Evolutionary conservation across 2,797 vertebrate genomes (phyloP).

Genomic region (Onychomys torridus): DNA sequence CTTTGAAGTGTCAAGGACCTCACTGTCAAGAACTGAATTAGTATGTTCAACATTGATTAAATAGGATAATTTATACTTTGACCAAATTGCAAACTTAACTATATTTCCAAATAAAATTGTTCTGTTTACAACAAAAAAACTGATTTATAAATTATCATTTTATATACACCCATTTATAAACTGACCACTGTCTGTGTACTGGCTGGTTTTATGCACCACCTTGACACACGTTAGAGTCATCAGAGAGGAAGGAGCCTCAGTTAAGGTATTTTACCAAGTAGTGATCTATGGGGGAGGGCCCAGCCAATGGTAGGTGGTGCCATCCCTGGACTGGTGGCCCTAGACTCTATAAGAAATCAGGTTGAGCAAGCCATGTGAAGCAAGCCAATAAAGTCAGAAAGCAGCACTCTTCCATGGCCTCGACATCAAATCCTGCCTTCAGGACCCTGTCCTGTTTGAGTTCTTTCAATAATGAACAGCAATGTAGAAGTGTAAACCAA

Average conservation of each 20-base stretch:
- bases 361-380: neutral
- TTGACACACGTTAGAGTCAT: neutral
- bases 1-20: neutral
- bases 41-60: constrained; percentile 49
- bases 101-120: neutral
- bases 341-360: neutral
- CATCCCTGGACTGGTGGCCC: neutral
- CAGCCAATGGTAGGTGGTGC: neutral
- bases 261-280: neutral
- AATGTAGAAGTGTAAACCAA: neutral
- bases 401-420: neutral
- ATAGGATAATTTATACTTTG: neutral
- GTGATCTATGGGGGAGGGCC: neutral
- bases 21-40: constrained; percentile 5
- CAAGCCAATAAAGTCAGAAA: neutral
- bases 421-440: neutral
- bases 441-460: neutral
- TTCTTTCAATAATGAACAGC: neutral
- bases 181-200: neutral
- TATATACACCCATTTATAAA: neutral
- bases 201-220: neutral
- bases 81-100: constrained; percentile 39
- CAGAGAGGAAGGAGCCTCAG: neutral
- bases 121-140: neutral
- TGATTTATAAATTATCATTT: neutral